phyloP scores from a whole-genome alignment of 2,797 vertebrate genomes.

The Myoxocephalus aenaeus region DNA sequence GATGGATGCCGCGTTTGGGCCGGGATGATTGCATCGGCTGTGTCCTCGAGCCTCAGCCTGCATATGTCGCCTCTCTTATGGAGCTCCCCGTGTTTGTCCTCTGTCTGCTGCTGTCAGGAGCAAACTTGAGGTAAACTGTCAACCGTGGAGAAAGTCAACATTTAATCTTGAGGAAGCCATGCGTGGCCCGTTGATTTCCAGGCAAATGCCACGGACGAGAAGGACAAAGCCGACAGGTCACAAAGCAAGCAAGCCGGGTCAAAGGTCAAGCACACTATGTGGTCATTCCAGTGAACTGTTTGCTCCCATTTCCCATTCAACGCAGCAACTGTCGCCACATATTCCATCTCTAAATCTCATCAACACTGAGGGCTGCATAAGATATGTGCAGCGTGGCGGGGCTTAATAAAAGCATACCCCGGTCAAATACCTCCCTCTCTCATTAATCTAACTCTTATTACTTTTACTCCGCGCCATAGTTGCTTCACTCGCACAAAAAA shows the following conservation, averaged over 20 bases:
- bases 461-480: constrained; percentile 39
- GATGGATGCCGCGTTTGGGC: constrained; percentile 63
- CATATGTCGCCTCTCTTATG: constrained; percentile 40
- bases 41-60: constrained; percentile 55
- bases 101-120: constrained; percentile 67
- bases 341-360: constrained; percentile 46
- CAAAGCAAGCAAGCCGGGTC: constrained; percentile 52
- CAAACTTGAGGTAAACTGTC: constrained; percentile 70
- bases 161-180: constrained; percentile 78
- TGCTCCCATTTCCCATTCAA: constrained; percentile 28
- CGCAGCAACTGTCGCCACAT: constrained; percentile 17
- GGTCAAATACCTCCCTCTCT: constrained; percentile 44
- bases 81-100: constrained; percentile 70
- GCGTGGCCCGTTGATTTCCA: constrained; percentile 63
- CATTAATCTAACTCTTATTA: constrained; percentile 61
- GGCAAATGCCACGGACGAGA: constrained; percentile 67
- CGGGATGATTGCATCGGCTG: constrained; percentile 54
- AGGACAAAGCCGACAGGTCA: constrained; percentile 60
- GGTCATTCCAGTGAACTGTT: constrained; percentile 56
- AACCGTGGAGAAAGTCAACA: constrained; percentile 75
- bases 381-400: constrained; percentile 54
- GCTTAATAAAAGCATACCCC: constrained; percentile 57
- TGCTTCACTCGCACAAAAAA: constrained; percentile 71
- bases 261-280: constrained; percentile 55
- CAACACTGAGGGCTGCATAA: constrained; percentile 43